These are phyloP conservation scores for Thunnus thynnus DNA, from an alignment of 2,113 vertebrate genomes.

Conservation along the genomic window DNA sequence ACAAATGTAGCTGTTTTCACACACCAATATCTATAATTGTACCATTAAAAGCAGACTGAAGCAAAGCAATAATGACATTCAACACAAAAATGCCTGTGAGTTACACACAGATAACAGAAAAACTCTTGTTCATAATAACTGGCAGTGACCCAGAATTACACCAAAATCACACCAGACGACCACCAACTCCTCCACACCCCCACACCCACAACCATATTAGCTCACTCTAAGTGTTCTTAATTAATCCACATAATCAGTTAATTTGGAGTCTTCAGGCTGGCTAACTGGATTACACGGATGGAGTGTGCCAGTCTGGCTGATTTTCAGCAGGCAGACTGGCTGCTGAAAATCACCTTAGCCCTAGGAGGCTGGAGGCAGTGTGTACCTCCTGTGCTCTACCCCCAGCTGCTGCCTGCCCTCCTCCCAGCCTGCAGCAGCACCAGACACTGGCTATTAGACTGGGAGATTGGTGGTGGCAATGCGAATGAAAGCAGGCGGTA, in stretches of 20 bases:
- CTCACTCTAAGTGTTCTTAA: constrained; percentile 29
- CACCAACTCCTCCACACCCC: neutral
- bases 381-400: constrained; percentile 2
- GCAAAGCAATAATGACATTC: neutral
- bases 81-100: neutral
- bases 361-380: constrained; percentile 12
- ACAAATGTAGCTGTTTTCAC: neutral
- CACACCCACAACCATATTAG: constrained; percentile 26
- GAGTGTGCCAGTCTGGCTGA: neutral
- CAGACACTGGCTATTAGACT: constrained; percentile 45
- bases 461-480: constrained; percentile 35
- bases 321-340: constrained; percentile 13
- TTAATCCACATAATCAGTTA: constrained; percentile 56
- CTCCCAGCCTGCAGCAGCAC: constrained; percentile 11
- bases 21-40: constrained; percentile 4
- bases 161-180: constrained; percentile 19
- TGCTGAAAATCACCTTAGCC: constrained; percentile 39
- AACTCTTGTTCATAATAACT: neutral
- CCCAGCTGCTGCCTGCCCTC: constrained; percentile 52
- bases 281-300: constrained; percentile 52
- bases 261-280: constrained; percentile 37
- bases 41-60: constrained; percentile 18
- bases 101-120: neutral
- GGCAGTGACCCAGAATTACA: constrained; percentile 5
- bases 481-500: constrained; percentile 13